phyloP scores from a whole-genome alignment of 2,888 invertebrate species.

The Ferrisia virgata region DNA sequence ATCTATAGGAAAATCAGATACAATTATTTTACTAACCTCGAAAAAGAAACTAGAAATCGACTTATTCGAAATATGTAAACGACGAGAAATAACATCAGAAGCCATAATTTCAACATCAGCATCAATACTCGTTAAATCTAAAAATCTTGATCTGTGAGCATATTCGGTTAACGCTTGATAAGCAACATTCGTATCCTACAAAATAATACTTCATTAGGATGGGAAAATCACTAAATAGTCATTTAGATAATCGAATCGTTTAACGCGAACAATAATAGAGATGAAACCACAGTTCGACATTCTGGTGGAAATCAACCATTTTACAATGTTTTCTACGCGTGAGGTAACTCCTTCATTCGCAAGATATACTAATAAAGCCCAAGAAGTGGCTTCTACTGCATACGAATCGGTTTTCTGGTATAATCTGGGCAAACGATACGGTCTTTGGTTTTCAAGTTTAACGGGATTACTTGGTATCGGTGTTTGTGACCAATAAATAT shows the following conservation, averaged over 20 bases:
- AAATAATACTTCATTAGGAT: too few relatives aligned
- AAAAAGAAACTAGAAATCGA: constrained; percentile 49
- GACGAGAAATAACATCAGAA: constrained; percentile 49
- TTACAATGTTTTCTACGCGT: constrained; percentile 54
- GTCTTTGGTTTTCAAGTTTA: constrained; percentile 54
- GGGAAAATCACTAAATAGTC: not conserved
- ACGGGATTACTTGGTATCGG: constrained; percentile 51
- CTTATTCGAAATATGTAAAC: constrained; percentile 51
- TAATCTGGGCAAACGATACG: constrained; percentile 54
- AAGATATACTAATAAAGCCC: constrained; percentile 57
- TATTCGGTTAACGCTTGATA: constrained; percentile 57
- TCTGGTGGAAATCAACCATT: constrained; percentile 55
- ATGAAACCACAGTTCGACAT: constrained; percentile 54
- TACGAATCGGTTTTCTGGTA: constrained; percentile 56
- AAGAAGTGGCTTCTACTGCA: constrained; percentile 58
- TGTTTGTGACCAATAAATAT: constrained; percentile 54
- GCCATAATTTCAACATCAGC: constrained; percentile 53
- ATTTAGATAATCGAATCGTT: not conserved
- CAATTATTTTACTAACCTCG: not conserved
- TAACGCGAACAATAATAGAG: constrained; percentile 52
- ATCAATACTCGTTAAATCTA: constrained; percentile 54
- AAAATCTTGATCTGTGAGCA: constrained; percentile 54
- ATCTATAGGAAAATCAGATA: too few relatives aligned
- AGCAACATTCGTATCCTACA: constrained; percentile 57
- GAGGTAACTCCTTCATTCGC: constrained; percentile 53